phyloP scores from a whole-genome alignment of 2,888 invertebrate species.

The Thereva nobilitata region DNA sequence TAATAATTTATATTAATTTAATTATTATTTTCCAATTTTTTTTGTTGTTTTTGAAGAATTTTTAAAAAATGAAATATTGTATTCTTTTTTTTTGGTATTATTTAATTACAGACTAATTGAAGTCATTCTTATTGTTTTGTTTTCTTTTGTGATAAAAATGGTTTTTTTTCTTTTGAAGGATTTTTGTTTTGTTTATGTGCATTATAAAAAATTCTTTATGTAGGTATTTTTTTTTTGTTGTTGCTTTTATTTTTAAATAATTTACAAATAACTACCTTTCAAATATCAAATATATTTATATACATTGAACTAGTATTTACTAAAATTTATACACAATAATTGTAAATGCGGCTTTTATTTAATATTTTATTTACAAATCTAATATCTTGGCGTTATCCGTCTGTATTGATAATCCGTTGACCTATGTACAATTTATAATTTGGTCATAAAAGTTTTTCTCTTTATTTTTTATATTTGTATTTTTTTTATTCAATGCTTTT shows the following conservation, averaged over 20 bases:
- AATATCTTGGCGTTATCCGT: constrained; percentile 17
- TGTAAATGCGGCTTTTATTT: constrained; percentile 17
- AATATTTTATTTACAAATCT: constrained; percentile 24
- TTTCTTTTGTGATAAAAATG: no score
- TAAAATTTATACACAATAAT: constrained; percentile 22
- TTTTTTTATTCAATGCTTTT: no score
- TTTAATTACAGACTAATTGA: no score
- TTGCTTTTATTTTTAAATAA: no score
- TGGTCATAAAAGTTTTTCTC: constrained; percentile 14
- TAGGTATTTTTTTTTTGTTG: no score
- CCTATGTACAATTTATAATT: constrained; percentile 23
- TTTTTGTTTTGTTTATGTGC: no score
- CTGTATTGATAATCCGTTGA: constrained; percentile 6
- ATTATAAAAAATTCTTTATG: no score
- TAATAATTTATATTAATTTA: constrained; percentile 11
- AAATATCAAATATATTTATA: neutral
- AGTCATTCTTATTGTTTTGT: no score
- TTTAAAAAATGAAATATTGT: neutral
- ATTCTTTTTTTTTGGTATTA: neutral
- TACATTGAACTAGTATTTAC: constrained; percentile 21
- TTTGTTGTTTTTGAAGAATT: neutral
- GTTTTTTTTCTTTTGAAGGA: no score
- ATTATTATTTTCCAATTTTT: neutral
- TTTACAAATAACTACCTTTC: no score
- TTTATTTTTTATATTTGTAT: neutral